A percentile compares a stretch with the other conserved stretches of the same genome.
Conservation (phyloP, 1,140 invertebrate genomes). For the Zophobas atratus region DNA sequence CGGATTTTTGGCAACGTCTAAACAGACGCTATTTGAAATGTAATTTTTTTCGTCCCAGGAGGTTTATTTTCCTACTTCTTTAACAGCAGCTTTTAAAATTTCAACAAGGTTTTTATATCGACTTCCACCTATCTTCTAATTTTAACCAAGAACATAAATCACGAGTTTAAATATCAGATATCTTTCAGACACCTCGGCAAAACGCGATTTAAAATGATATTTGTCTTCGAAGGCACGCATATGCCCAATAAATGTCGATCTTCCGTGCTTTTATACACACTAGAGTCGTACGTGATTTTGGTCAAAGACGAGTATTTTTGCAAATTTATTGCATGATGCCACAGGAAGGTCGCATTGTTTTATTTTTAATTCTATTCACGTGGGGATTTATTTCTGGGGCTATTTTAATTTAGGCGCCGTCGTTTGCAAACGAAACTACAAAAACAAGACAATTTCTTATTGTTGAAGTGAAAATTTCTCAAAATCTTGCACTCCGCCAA, state of each 20-base stretch:
- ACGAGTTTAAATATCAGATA: neutral
- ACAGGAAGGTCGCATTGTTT: constrained; percentile 35
- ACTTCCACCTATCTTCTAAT: neutral
- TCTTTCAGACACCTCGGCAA: neutral
- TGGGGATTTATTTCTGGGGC: constrained; percentile 25
- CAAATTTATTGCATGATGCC: constrained; percentile 2
- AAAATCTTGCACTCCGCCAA: no score
- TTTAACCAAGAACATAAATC: neutral
- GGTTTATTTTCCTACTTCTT: constrained; percentile 23
- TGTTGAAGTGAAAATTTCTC: no score
- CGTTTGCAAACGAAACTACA: constrained; percentile 12
- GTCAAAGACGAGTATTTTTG: constrained; percentile 4
- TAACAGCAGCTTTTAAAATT: neutral
- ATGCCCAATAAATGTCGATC: neutral
- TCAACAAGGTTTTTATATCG: neutral
- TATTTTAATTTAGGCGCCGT: constrained; percentile 31
- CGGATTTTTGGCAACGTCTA: neutral
- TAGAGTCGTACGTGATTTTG: constrained; percentile 19
- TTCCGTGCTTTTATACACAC: neutral
- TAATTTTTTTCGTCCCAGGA: constrained; percentile 2
- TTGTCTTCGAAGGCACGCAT: neutral
- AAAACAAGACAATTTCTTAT: neutral
- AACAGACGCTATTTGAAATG: constrained; percentile 9
- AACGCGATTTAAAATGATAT: constrained; percentile 1
- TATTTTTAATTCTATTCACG: constrained; percentile 41